Percentiles rank a stretch among this genome's conserved stretches.
Conservation (phyloP, 2,888 invertebrate genomes). For the Empis stercorea region DNA sequence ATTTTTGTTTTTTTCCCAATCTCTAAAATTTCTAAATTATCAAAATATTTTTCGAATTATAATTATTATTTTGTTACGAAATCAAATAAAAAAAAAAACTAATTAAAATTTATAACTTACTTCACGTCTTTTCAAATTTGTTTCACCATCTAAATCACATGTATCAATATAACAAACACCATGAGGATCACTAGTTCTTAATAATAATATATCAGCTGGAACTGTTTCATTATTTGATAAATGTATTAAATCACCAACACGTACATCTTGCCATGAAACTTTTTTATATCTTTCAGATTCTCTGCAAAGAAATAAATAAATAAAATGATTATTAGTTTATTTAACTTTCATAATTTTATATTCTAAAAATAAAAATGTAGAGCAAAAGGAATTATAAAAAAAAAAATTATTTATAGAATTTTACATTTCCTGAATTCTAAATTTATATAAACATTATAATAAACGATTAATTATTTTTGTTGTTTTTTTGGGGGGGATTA, state of each 20-base stretch:
- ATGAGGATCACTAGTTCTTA: conserved; percentile 75
- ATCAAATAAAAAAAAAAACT: not conserved
- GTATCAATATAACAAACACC: conserved; percentile 92
- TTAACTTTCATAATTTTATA: too few species aligned
- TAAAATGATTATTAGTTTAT: too few species aligned
- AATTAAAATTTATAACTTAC: conserved; percentile 33
- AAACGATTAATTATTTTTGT: too few species aligned
- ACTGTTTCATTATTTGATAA: conserved; percentile 93
- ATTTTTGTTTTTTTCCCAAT: too few species aligned
- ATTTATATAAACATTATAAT: too few species aligned
- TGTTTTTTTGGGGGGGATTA: too few species aligned
- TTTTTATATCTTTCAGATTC: conserved; percentile 70
- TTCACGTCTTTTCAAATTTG: conserved; percentile 85
- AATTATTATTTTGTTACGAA: too few species aligned
- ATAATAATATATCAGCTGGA: conserved; percentile 85
- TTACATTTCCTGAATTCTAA: too few species aligned
- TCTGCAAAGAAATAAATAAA: too few species aligned
- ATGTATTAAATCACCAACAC: conserved; percentile 89
- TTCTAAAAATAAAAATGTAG: not conserved
- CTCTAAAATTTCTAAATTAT: too few species aligned
- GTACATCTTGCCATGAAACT: conserved; percentile 78
- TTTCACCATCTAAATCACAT: conserved; percentile 92
- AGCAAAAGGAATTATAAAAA: not conserved
- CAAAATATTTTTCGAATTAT: too few species aligned
- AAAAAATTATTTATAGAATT: too few species aligned